Percentiles rank a stretch among this genome's conserved stretches.
Conservation (phyloP, 1,140 invertebrate species). For the Drosophila willistoni region DNA sequence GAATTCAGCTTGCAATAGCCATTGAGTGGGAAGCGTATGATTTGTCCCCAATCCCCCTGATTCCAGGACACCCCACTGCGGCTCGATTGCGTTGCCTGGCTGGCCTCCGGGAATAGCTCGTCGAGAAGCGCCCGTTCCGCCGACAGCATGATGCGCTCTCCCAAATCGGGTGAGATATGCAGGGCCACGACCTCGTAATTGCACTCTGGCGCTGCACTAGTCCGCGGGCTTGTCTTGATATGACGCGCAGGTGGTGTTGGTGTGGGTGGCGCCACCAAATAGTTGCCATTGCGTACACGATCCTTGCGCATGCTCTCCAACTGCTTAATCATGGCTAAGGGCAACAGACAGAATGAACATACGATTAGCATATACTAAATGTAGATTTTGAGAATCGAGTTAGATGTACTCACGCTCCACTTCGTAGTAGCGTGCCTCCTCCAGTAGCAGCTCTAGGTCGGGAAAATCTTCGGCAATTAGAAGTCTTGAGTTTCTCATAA, state of each 20-base stretch:
- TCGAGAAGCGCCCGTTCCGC: constrained; percentile 91
- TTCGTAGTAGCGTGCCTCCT: constrained; percentile 97
- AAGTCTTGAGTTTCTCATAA: constrained; percentile 94
- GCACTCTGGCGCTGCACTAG: constrained; percentile 79
- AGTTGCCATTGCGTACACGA: constrained; percentile 86
- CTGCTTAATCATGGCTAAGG: constrained; percentile 89
- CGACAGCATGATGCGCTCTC: constrained; percentile 93
- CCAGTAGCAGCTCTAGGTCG: constrained; percentile 94
- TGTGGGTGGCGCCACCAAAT: constrained; percentile 79
- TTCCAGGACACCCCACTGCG: constrained; percentile 92
- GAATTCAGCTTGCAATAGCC: constrained; percentile 97
- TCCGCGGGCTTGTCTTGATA: constrained; percentile 76
- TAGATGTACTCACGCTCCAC: constrained; percentile 89
- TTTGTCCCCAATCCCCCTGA: constrained; percentile 91
- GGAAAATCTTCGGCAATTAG: constrained; percentile 94
- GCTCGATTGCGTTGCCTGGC: constrained; percentile 92
- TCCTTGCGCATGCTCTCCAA: constrained; percentile 91
- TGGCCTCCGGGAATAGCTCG: constrained; percentile 94
- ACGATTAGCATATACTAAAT: constrained; percentile 47
- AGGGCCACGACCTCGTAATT: constrained; percentile 93
- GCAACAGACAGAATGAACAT: constrained; percentile 63
- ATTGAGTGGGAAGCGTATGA: constrained; percentile 95
- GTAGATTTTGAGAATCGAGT: constrained; percentile 18
- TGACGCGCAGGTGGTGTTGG: constrained; percentile 65
- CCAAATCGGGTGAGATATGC: constrained; percentile 94